These are phyloP conservation scores for Limnephilus lunatus DNA, from an alignment of 2,888 invertebrate species.

Conservation along the genomic window DNA sequence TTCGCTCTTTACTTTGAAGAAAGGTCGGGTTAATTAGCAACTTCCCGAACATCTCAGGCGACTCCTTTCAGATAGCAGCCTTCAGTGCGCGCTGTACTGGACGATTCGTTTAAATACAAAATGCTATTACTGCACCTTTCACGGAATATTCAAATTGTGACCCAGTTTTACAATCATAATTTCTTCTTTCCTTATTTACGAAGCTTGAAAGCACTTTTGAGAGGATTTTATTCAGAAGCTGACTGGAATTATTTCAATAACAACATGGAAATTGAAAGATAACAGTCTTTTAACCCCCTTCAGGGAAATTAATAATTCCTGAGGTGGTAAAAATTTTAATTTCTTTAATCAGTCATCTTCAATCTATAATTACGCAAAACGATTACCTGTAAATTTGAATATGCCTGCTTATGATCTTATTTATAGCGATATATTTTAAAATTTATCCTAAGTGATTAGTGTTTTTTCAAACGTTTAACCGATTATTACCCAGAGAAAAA, in stretches of 20 bases:
- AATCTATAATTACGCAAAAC: too few relatives aligned
- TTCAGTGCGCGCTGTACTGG: neutral
- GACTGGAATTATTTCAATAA: neutral
- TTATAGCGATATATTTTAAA: too few relatives aligned
- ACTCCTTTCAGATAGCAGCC: neutral
- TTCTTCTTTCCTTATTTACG: neutral
- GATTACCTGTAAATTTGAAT: too few relatives aligned
- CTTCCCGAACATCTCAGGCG: neutral
- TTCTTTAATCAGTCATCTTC: too few relatives aligned
- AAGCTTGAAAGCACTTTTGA: neutral
- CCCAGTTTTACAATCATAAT: neutral
- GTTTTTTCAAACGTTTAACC: too few relatives aligned
- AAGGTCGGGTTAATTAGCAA: neutral
- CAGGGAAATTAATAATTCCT: neutral
- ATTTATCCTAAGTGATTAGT: too few relatives aligned
- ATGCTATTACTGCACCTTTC: neutral
- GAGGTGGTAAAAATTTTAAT: neutral
- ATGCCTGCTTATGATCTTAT: too few relatives aligned
- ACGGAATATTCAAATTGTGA: neutral
- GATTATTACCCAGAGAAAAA: too few relatives aligned
- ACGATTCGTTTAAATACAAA: neutral
- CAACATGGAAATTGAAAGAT: neutral
- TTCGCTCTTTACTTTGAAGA: neutral
- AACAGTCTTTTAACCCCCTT: neutral
- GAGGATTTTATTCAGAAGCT: neutral